Base-by-base conservation (phyloP, 2,113 vertebrate species). In the Zapus hudsonius region DNA sequence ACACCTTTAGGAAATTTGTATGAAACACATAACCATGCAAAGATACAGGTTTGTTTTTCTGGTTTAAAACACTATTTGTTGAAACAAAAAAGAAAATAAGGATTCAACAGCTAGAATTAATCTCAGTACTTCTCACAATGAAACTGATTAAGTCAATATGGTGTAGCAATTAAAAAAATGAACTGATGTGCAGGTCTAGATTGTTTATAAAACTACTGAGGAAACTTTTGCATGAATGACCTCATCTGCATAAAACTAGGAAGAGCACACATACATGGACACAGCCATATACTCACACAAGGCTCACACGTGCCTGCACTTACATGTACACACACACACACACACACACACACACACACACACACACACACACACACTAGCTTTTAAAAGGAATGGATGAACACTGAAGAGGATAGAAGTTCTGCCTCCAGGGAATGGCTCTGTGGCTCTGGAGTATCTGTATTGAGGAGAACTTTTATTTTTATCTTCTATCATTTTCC, bases 401-500 rank as follows among this genome's bases (percentile, higher is more conserved):
- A 79, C 25, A 82, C 40, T 47, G 27, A 64, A 59, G 66, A 91
- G 63, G 74, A 38, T 19, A 75, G 40, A 22, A 40, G 7, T 84
- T 33, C 90, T 81, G 82, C 1, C 3, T 92, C 44, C 36, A 64
- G 27, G 22, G 7, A 5, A 66, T 44, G 0, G 13, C 67, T 78
- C 59, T 86, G 16, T 44, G 0, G 13, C 67, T 78, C 59, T 86
- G 16, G 23, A 47, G 16, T 75, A 74, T 61, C 61, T 23, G 2
- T 75, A 31, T 33, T 0, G 27, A 38, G n/a, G 5, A 92, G 10
- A 84, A 90, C 70, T 79, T 92, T 87, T 55, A 25, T 78, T 83
- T 61, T 79, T 84, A 64, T 52, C 78, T 91, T 84, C 64, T 27
- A 42, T 5, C 0, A 25, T 83, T 95, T 79, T 36, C 69, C 57